Conservation (phyloP, 2,888 invertebrate species). For the Elegia similella region DNA sequence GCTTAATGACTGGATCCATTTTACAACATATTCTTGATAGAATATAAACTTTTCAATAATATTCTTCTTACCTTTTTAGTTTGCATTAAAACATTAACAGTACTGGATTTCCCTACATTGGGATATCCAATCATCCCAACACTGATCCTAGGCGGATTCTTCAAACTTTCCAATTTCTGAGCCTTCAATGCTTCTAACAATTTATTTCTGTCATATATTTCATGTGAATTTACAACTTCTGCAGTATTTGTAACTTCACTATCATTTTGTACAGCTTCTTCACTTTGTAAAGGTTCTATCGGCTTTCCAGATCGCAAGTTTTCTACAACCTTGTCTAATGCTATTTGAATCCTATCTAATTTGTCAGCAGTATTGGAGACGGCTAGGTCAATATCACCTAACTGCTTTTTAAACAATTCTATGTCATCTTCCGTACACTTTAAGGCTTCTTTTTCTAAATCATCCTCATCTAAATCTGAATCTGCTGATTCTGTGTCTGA, state of each 20-base stretch:
- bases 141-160: conserved; percentile 84
- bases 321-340: conserved; percentile 68
- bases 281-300: conserved; percentile 45
- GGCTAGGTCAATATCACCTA: conserved; percentile 74
- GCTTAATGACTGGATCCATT: no score
- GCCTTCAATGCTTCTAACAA: conserved; percentile 87
- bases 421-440: conserved; percentile 61
- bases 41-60: not conserved
- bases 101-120: conserved; percentile 99
- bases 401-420: conserved; percentile 73
- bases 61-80: conserved; percentile 85
- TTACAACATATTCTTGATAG: not conserved
- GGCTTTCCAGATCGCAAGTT: conserved; percentile 59
- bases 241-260: conserved; percentile 23
- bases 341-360: conserved; percentile 77
- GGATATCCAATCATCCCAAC: conserved; percentile 98
- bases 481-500: conserved; percentile 60
- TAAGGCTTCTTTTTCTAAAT: conserved; percentile 45
- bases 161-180: conserved; percentile 63
- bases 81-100: conserved; percentile 95
- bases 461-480: conserved; percentile 46
- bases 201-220: conserved; percentile 84
- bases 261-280: conserved; percentile 23
- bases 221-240: conserved; percentile 73
- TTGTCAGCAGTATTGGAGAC: conserved; percentile 79